phyloP scores from a whole-genome alignment of 2,888 invertebrate genomes.

The Steromphala cineraria region DNA sequence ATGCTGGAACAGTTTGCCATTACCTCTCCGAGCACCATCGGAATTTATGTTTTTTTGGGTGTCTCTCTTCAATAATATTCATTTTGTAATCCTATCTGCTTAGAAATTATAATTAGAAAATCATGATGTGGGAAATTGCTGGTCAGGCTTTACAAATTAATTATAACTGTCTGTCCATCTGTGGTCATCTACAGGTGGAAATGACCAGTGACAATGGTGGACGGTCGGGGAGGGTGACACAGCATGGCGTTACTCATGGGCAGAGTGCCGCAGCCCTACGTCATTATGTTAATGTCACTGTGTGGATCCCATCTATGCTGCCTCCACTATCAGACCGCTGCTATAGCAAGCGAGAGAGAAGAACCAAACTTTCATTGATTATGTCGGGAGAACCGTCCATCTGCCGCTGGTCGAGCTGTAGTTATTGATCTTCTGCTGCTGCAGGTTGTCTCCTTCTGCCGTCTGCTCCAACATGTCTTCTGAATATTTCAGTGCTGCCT shows the following conservation, averaged over 20 bases:
- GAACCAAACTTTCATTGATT: not conserved
- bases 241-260: conserved; percentile 13
- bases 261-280: not conserved
- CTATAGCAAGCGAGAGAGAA: not conserved
- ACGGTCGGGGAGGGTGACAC: not conserved
- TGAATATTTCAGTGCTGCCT: not conserved
- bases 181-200: not conserved
- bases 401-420: not conserved
- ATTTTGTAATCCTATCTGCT: not conserved
- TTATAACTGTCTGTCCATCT: too few relatives aligned
- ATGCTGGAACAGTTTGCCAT: not conserved
- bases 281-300: conserved; percentile 18
- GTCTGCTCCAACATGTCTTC: not conserved
- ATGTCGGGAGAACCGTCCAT: not conserved
- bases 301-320: not conserved
- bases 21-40: not conserved
- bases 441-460: not conserved
- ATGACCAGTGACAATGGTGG: not conserved
- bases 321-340: not conserved
- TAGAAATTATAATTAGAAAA: conserved; percentile 13
- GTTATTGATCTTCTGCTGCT: not conserved
- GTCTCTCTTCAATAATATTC: not conserved
- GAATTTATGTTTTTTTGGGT: not conserved
- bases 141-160: too few relatives aligned
- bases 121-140: too few relatives aligned